Evolutionary conservation across 1,140 invertebrate species (phyloP), one percentile per base, ranked within the genome.

Genomic region (Sitophilus oryzae): DNA sequence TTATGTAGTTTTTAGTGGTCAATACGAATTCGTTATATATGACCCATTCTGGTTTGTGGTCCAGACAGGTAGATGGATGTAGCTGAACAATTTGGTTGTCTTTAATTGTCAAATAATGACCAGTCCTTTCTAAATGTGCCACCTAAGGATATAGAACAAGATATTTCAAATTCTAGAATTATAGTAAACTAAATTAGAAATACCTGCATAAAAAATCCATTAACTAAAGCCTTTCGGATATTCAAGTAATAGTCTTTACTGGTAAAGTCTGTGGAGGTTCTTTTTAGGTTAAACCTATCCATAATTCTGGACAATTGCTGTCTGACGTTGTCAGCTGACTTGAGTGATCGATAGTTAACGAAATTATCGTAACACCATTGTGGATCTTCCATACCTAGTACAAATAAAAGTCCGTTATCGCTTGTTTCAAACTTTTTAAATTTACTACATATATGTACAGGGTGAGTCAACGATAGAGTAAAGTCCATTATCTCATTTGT

Each of bases 331-430:
- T 83, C 82, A 0, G 80, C 81, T 0, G 80, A 96, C 74, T 99
- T 99, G 20, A 99, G 74, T 2, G 96, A 98, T 60, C 96, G 84
- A 74, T 93, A 99, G 78, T 99, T 99, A 46, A 99, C 88, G 71
- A 98, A 99, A 76, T 99, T 98, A 67, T 99, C 94, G 65, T 98
- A 99, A 73, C 96, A 99, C 96, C 96, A 99, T 71, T 94, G 89
- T 0, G 89, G 86, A 76, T 97, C 93, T 75, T 98, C 93, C 77
- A 77, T 77, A 59, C 77, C 77, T 79, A 68, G 14, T 8, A 49
- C n/a, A n/a, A n/a, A n/a, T n/a, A n/a, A n/a, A n/a, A n/a, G n/a
- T n/a, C n/a, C n/a, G n/a, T n/a, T n/a, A n/a, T n/a, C n/a, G n/a
- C n/a, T n/a, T n/a, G n/a, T n/a, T n/a, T n/a, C n/a, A n/a, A n/a